These are phyloP conservation scores for Tonatia bakeri DNA, from an alignment of 2,113 vertebrate genomes.

Conservation along the genomic window DNA sequence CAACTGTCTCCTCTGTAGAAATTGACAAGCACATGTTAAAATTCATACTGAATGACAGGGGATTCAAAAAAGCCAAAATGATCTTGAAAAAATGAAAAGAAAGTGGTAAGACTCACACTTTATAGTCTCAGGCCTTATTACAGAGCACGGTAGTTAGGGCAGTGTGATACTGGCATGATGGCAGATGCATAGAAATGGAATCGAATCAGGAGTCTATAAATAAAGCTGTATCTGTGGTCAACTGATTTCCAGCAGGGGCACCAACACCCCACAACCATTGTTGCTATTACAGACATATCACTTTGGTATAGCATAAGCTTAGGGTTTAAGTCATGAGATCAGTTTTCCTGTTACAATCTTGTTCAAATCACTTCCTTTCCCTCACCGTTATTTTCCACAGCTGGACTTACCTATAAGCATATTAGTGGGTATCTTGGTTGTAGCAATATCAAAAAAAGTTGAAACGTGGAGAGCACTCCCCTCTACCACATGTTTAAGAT, in stretches of 20 bases:
- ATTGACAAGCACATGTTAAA: neutral
- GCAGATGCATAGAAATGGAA: neutral
- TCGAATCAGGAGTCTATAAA: neutral
- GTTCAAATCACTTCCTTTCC: neutral
- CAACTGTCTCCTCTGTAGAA: neutral
- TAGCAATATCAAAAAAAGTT: neutral
- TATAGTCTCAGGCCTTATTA: neutral
- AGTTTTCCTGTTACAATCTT: neutral
- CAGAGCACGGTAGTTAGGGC: neutral
- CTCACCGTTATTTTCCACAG: neutral
- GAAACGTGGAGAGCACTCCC: rapidly evolving
- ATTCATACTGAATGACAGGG: neutral
- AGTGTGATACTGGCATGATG: neutral
- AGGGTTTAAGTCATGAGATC: neutral
- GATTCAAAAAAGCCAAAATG: neutral
- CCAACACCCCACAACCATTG: neutral
- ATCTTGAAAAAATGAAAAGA: neutral
- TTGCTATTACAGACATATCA: neutral
- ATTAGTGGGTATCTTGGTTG: neutral
- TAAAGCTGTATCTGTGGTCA: neutral
- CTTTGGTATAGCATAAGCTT: neutral
- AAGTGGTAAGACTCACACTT: neutral
- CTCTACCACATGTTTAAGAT: neutral
- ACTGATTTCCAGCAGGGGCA: neutral
- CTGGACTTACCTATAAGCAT: neutral